Evolutionary conservation across 2,797 vertebrate genomes (phyloP).

Genomic region (Helostoma temminkii): DNA sequence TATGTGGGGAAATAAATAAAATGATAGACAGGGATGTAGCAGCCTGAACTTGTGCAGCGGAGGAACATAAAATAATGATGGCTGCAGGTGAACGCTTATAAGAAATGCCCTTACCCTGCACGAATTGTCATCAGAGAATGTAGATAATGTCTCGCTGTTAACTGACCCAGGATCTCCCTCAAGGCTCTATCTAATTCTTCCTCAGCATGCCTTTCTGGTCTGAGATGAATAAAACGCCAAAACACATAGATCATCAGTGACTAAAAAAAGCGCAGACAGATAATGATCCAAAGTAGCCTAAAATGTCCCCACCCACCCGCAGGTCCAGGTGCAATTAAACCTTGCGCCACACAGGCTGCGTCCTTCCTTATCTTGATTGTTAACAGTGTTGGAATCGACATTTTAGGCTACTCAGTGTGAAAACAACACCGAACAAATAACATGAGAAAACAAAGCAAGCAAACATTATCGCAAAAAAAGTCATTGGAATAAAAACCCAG

Average conservation of each 20-base stretch:
- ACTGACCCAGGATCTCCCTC: constrained; percentile 94
- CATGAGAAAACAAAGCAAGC: constrained; percentile 75
- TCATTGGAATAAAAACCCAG: constrained; percentile 50
- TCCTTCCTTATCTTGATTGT: constrained; percentile 7
- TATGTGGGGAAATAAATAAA: constrained; percentile 9
- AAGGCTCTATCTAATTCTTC: constrained; percentile 96
- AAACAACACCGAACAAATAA: constrained; percentile 76
- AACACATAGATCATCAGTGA: constrained; percentile 84
- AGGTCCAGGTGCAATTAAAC: constrained; percentile 26
- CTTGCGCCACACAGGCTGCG: not conserved
- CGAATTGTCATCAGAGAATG: constrained; percentile 94
- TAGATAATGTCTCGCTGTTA: constrained; percentile 95
- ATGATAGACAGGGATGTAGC: constrained; percentile 66
- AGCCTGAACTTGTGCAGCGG: constrained; percentile 63
- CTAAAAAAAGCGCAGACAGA: constrained; percentile 73
- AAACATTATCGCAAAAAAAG: constrained; percentile 73
- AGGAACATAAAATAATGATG: constrained; percentile 54
- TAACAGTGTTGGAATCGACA: constrained; percentile 44
- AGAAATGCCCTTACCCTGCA: constrained; percentile 92
- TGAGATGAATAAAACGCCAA: constrained; percentile 86
- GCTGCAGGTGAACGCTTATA: constrained; percentile 82
- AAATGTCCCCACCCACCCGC: constrained; percentile 65
- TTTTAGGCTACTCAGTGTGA: constrained; percentile 74
- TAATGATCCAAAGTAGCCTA: constrained; percentile 79
- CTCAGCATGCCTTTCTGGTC: constrained; percentile 91